These are phyloP conservation scores for Boulengeromyrus knoepffleri DNA, from an alignment of 2,113 vertebrate genomes.

Conservation along the genomic window DNA sequence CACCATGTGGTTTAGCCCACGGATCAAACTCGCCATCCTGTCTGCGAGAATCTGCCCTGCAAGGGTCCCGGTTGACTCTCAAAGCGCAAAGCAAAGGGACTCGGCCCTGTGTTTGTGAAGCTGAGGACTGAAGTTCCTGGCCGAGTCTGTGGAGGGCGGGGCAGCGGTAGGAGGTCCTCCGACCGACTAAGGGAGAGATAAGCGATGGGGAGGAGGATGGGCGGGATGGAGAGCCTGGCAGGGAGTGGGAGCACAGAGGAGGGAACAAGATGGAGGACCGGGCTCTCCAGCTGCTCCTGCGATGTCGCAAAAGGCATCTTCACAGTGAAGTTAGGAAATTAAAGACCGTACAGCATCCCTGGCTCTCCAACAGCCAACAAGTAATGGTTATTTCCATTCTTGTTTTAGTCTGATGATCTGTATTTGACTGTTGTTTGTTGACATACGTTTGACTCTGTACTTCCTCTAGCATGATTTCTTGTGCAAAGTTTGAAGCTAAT, in stretches of 20 bases:
- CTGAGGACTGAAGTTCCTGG: not conserved
- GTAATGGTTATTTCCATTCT: not conserved
- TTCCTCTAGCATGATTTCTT: not conserved
- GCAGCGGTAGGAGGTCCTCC: not conserved
- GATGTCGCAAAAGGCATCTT: not conserved
- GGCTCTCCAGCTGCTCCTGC: not conserved
- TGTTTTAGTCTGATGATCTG: not conserved
- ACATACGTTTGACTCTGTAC: not conserved
- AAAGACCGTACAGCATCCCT: not conserved
- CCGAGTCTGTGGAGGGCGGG: not conserved
- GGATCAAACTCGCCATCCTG: not conserved
- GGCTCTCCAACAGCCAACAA: not conserved
- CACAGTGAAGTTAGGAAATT: not conserved
- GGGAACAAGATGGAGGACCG: not conserved
- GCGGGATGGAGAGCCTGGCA: not conserved
- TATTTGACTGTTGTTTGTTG: not conserved
- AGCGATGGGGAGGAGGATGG: not conserved
- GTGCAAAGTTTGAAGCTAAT: not conserved
- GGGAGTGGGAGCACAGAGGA: not conserved
- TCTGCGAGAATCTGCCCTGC: not conserved
- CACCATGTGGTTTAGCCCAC: not conserved
- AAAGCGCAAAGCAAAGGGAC: not conserved
- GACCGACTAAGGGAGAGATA: not conserved
- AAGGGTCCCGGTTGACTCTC: not conserved
- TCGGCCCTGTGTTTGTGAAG: not conserved